Evolutionary conservation across 2,888 invertebrate genomes (phyloP), one percentile per base, ranked within the genome.

Genomic region (Bellardia pandia): DNA sequence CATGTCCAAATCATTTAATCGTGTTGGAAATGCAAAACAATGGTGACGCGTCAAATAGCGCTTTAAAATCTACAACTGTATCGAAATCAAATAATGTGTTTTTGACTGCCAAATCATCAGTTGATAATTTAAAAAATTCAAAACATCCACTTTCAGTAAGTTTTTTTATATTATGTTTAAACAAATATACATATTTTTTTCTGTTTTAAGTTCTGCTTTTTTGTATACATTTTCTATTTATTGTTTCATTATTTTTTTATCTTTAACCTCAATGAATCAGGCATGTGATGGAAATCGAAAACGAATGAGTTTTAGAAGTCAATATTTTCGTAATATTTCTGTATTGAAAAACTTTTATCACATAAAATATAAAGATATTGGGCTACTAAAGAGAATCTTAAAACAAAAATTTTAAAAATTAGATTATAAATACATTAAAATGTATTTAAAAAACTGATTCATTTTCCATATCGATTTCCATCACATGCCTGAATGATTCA

Each of bases 111-210:
- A 89, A 89, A n/a, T 88, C 88, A 74, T 40, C 90, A 88, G 66
- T 82, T 86, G 11, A 79, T 88, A 78, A 86, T 86, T 71, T 86
- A 88, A 79, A 88, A 84, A 76, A 88, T 78, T 86, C 87, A 11
- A 88, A 89, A 75, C 90, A 92, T 89, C 91, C 92, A 23, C 87
- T 91, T 75, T 89, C 91, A 90, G 92, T 92, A 90, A 90, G 85
- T 79, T 16, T 66, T 72, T 51, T 7, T 2, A 14, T 30, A 37
- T 56, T 56, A 40, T 42, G 58, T 72, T 72, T 40, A 42, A 23
- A 8, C 6, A 9, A 11, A 11, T 58, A 37, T 75, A 16, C 48
- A 56, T 60, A 3, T 58, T 45, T 2, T 1, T 2, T 75, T 23
- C 4, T 60, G 5, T 16, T 42, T 83, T 8, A 30, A 5, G 23